Percentiles rank a stretch among this genome's conserved stretches.
phyloP scores from a whole-genome alignment of 92 coral and sea anemone species.

The Micromussa lordhowensis region DNA sequence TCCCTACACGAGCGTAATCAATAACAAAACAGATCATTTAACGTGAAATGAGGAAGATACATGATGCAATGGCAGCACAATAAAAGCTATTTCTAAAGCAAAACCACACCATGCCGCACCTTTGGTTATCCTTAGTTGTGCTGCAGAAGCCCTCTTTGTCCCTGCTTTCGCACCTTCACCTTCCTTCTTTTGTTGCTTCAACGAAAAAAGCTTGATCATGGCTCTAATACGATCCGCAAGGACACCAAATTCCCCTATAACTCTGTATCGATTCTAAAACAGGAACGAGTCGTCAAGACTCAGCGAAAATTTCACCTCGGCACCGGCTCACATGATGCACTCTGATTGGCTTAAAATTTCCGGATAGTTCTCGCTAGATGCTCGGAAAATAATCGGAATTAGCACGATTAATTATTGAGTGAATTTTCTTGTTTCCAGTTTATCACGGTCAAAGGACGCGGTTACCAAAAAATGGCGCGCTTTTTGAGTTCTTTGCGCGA shows the following conservation, averaged over 20 bases:
- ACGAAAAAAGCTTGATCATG: constrained; percentile 97
- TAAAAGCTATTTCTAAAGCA: constrained; percentile 21
- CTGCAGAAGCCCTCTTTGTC: constrained; percentile 98
- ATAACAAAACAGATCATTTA: neutral
- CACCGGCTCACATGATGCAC: constrained; percentile 63
- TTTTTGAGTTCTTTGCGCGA: constrained; percentile 51
- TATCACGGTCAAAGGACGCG: constrained; percentile 27
- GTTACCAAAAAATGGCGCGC: constrained; percentile 55
- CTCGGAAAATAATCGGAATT: constrained; percentile 31
- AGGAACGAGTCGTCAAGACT: constrained; percentile 31
- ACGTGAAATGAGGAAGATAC: neutral
- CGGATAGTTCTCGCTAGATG: constrained; percentile 51
- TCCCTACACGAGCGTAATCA: neutral
- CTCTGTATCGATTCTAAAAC: constrained; percentile 27
- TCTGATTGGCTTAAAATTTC: constrained; percentile 76
- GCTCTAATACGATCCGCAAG: constrained; percentile 56
- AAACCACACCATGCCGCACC: constrained; percentile 81
- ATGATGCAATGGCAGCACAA: constrained; percentile 43
- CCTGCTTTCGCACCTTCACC: constrained; percentile 98
- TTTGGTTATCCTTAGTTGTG: constrained; percentile 95
- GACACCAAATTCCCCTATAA: neutral
- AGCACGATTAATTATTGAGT: constrained; percentile 42
- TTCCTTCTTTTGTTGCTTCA: constrained; percentile 98
- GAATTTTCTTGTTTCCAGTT: constrained; percentile 19
- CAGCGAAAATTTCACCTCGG: constrained; percentile 73